phyloP scores from a whole-genome alignment of 2,888 invertebrate genomes.

The Eurois occulta region DNA sequence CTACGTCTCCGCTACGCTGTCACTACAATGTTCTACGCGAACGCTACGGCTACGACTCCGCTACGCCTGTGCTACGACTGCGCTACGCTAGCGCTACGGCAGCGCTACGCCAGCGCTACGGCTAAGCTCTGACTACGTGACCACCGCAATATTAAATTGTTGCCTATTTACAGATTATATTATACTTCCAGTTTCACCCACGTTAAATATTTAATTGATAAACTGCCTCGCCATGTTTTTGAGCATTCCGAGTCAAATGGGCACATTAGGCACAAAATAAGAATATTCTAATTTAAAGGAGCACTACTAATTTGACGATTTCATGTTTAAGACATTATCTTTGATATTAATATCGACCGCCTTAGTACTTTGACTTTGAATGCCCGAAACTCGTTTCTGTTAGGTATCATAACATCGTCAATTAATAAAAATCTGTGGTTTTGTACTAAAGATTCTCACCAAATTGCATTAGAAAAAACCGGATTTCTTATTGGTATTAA shows the following conservation, averaged over 20 bases:
- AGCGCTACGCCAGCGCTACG: background rate
- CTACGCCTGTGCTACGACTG: background rate
- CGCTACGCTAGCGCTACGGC: background rate
- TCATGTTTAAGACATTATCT: background rate
- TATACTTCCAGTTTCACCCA: background rate
- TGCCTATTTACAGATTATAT: too few species aligned
- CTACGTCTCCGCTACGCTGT: constrained; percentile 2
- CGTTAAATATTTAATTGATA: background rate
- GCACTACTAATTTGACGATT: background rate
- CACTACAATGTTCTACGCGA: too few species aligned
- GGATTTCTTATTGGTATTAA: constrained; percentile 49
- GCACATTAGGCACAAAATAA: background rate
- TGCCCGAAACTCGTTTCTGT: constrained; percentile 43
- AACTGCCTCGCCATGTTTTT: background rate
- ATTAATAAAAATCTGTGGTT: constrained; percentile 53
- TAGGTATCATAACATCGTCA: constrained; percentile 39
- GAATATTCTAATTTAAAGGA: background rate
- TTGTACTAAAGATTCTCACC: constrained; percentile 40
- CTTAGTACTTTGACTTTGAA: constrained; percentile 33
- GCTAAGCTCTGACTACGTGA: background rate
- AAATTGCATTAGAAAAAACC: constrained; percentile 58
- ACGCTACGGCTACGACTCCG: constrained; percentile 1
- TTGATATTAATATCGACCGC: background rate
- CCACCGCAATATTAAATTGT: background rate
- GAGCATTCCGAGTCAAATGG: background rate